These are phyloP conservation scores for Harlomillsia oculata DNA, from an alignment of 1,140 invertebrate species.

Conservation along the genomic window DNA sequence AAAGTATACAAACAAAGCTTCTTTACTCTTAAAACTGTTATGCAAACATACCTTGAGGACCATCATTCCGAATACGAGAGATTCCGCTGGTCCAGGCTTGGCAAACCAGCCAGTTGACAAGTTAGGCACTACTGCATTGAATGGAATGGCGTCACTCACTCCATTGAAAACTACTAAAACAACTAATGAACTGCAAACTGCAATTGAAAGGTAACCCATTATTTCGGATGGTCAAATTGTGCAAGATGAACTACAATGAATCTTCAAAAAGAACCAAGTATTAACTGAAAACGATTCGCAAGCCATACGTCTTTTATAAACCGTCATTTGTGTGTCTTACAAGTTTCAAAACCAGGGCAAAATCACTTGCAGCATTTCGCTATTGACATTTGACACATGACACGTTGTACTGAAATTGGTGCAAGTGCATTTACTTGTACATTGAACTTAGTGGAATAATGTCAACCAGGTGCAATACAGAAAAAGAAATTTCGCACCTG, in stretches of 20 bases:
- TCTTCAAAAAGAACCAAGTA: too few species aligned
- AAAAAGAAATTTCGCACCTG: too few species aligned
- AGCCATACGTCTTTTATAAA: background rate
- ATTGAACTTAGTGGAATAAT: too few species aligned
- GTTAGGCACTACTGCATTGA: constrained; percentile 26
- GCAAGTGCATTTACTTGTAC: too few species aligned
- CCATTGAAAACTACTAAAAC: constrained; percentile 5
- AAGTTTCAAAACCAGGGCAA: background rate
- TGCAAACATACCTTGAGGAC: constrained; percentile 32
- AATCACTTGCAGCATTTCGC: background rate
- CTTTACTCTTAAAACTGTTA: too few species aligned
- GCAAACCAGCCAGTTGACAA: constrained; percentile 30
- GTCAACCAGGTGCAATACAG: too few species aligned
- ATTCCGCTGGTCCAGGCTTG: constrained; percentile 29
- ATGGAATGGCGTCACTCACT: constrained; percentile 13
- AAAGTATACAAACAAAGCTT: too few species aligned
- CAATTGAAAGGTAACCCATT: constrained; percentile 3
- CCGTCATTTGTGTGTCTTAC: background rate
- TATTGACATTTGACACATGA: constrained; percentile 38
- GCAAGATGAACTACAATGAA: background rate
- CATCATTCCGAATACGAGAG: constrained; percentile 26
- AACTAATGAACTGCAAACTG: background rate
- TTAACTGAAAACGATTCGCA: too few species aligned
- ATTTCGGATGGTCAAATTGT: background rate
- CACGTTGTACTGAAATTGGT: too few species aligned